Evolutionary conservation across 2,113 vertebrate genomes (phyloP).

Genomic region (Etheostoma spectabile): DNA sequence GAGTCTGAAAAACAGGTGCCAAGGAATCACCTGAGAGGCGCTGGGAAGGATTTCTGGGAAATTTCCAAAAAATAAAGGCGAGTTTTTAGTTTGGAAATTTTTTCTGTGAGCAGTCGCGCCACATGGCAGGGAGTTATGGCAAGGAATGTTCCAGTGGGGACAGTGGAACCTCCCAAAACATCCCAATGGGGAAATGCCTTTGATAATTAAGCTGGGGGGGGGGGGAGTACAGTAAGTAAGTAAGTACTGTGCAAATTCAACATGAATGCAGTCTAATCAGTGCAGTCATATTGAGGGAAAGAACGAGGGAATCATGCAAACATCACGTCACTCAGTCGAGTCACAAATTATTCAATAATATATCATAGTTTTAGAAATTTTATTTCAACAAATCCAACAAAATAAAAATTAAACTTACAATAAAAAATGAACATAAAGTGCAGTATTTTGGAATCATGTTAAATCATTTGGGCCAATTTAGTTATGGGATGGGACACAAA

Average conservation of each 20-base stretch:
- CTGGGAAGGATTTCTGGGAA: constrained; percentile 52
- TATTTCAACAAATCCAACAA: background rate
- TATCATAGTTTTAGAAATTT: background rate
- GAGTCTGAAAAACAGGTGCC: constrained; percentile 29
- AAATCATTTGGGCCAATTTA: background rate
- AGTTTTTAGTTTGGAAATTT: constrained; percentile 58
- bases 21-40: constrained; percentile 64
- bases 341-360: background rate
- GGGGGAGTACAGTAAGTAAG: constrained; percentile 53
- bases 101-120: constrained; percentile 56
- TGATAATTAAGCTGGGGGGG: constrained; percentile 57
- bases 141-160: constrained; percentile 78
- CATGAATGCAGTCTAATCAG: background rate
- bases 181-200: constrained; percentile 66
- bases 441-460: background rate
- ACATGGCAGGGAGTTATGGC: constrained; percentile 73
- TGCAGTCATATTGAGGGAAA: background rate
- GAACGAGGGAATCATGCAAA: background rate
- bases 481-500: background rate
- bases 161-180: constrained; percentile 78
- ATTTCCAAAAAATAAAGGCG: constrained; percentile 28
- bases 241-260: constrained; percentile 29
- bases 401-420: background rate
- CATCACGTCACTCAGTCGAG: background rate
- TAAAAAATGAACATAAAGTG: background rate